Evolutionary conservation across 2,888 invertebrate species (phyloP).

Genomic region (Ichneumoninae sp.): DNA sequence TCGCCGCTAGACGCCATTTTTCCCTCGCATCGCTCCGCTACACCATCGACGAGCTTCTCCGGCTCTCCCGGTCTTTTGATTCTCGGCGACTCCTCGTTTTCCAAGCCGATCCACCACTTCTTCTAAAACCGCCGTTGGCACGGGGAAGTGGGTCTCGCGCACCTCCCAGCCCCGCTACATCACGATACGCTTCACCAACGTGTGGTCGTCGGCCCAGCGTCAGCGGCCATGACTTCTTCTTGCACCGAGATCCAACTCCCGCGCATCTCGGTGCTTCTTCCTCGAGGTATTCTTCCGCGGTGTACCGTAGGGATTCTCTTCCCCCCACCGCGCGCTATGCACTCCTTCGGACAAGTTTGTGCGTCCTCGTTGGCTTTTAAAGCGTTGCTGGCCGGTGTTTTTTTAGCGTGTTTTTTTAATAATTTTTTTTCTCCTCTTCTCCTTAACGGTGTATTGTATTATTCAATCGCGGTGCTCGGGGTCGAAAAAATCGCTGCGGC

Average conservation of each 20-base stretch:
- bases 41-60: constrained; percentile 49
- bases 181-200: constrained; percentile 21
- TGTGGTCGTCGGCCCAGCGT: constrained; percentile 32
- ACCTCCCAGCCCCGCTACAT: constrained; percentile 23
- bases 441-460: constrained; percentile 1
- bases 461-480: constrained; percentile 23
- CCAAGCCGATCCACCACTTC: constrained; percentile 25
- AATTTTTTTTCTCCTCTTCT: not conserved
- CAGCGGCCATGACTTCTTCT: constrained; percentile 20
- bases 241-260: not conserved
- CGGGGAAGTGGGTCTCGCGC: constrained; percentile 39
- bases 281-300: too few species aligned
- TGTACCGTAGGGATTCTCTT: too few species aligned
- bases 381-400: not conserved
- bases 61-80: not conserved
- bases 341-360: not conserved
- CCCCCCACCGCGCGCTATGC: not conserved
- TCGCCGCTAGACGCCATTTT: constrained; percentile 43
- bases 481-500: not conserved
- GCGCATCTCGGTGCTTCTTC: constrained; percentile 22
- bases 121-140: constrained; percentile 43
- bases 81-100: not conserved
- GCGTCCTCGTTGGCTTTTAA: constrained; percentile 4
- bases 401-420: not conserved
- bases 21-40: constrained; percentile 51